A percentile compares a stretch with the other conserved stretches of the same genome.
These are phyloP conservation scores for Lepeophtheirus salmonis DNA, from an alignment of 1,140 invertebrate genomes.

Conservation along the genomic window DNA sequence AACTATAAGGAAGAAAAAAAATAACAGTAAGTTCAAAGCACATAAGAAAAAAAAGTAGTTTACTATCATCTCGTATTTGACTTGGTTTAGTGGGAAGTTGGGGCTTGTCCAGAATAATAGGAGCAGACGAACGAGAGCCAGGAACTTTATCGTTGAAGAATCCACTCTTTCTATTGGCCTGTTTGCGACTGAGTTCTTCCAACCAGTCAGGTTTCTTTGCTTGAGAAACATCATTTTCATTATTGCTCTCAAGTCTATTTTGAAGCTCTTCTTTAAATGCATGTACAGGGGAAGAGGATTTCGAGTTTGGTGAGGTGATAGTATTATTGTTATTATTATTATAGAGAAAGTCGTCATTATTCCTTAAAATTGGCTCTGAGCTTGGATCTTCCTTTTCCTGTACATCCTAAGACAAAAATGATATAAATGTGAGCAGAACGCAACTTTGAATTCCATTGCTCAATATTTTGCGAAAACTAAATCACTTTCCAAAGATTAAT, in stretches of 20 bases:
- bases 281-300: not conserved
- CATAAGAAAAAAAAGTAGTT: not conserved
- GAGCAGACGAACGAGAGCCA: not conserved
- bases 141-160: constrained; percentile 2
- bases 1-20: not conserved
- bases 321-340: no score
- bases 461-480: no score
- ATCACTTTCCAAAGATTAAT: no score
- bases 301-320: constrained; percentile 1
- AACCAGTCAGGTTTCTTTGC: constrained; percentile 20
- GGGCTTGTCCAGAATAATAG: constrained; percentile 15
- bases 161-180: constrained; percentile 19
- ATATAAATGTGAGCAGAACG: no score
- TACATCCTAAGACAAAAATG: no score
- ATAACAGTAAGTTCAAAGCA: not conserved
- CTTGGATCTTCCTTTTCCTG: no score
- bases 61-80: constrained; percentile 10
- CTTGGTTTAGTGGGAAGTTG: constrained; percentile 16
- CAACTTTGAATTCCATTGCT: no score
- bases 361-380: no score
- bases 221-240: not conserved
- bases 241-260: not conserved
- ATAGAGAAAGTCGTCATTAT: no score
- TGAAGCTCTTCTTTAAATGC: not conserved
- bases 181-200: constrained; percentile 20